Base-by-base conservation (phyloP, 2,888 invertebrate species). In the Conistra vaccinii region DNA sequence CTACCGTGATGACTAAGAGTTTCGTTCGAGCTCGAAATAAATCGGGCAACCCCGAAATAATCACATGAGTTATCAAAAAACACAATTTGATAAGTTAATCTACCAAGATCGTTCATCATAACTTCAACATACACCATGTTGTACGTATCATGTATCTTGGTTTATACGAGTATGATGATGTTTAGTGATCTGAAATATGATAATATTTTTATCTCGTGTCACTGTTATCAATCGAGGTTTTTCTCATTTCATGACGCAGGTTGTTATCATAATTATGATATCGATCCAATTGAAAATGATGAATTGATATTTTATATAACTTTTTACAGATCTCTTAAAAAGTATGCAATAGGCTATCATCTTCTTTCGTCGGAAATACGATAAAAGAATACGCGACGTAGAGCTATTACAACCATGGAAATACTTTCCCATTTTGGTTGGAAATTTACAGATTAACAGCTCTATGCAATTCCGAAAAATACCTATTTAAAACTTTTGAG, bases 241-340 rank as follows among this genome's bases (percentile, higher is more conserved):
- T 6, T 29, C 2, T 29, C 4, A 7, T 12, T 29, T 65, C 29
- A 14, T 48, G 29, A 65, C 45, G 45, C 29, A 29, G 7, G 1
- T 48, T 32, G 23, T n/a, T 65, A 66, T 66, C 65, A 32, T n/a
- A 32, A 32, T 17, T 3, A 66, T n/a, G 51, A 66, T 48, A 66
- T 32, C 17, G 1, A n/a, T 32, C 17, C n/a, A 51, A 10, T 53
- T 26, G 42, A 20, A 42, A 26, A 20, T 26, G 20, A 62, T 17
- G 20, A 42, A 62, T 26, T 45, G n/a, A 48, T 48, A 9, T 48
- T 0, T 48, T 48, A 7, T 48, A 48, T 48, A 23, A 23, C 23
- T 2, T 23, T 23, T 23, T 9, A 23, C 9, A 48, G 20, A 48
- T 48, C 48, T 23, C 23, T 1, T 7, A 9, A 23, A 48, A 23